Conservation (phyloP, 2,113 vertebrate species). For the Cyprinodon brontotheroides region DNA sequence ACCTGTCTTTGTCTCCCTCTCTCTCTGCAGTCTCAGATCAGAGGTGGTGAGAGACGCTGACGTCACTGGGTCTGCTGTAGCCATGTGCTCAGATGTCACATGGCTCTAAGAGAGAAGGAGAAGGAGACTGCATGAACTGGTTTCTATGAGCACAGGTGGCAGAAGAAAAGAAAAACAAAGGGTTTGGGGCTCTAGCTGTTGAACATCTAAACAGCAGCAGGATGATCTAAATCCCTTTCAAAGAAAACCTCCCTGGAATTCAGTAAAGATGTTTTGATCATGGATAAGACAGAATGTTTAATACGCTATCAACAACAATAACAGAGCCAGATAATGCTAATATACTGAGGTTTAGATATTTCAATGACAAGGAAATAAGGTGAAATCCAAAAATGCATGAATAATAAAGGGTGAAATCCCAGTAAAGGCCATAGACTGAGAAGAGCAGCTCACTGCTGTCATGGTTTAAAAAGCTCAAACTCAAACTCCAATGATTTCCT, state of each 20-base stretch:
- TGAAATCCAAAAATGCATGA: background rate
- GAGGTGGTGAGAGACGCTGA: slow-evolving; percentile 52
- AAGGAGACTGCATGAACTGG: slow-evolving; percentile 21
- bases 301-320: too few relatives aligned
- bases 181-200: background rate
- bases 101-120: slow-evolving; percentile 60
- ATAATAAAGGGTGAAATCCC: background rate
- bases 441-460: too few relatives aligned
- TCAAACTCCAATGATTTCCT: too few relatives aligned
- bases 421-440: too few relatives aligned
- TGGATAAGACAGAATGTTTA: background rate
- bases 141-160: slow-evolving; percentile 15
- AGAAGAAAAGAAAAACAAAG: background rate
- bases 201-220: background rate
- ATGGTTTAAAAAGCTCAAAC: too few relatives aligned
- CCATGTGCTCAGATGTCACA: slow-evolving; percentile 81
- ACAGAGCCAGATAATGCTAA: too few relatives aligned
- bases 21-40: slow-evolving; percentile 22
- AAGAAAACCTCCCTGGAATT: background rate
- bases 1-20: slow-evolving; percentile 1
- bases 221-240: background rate
- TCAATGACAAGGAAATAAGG: background rate
- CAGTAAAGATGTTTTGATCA: background rate
- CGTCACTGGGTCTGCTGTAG: slow-evolving; percentile 61
- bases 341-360: too few relatives aligned